Base-by-base conservation (phyloP, 2,113 vertebrate genomes). In the Semnornis frantzii region DNA sequence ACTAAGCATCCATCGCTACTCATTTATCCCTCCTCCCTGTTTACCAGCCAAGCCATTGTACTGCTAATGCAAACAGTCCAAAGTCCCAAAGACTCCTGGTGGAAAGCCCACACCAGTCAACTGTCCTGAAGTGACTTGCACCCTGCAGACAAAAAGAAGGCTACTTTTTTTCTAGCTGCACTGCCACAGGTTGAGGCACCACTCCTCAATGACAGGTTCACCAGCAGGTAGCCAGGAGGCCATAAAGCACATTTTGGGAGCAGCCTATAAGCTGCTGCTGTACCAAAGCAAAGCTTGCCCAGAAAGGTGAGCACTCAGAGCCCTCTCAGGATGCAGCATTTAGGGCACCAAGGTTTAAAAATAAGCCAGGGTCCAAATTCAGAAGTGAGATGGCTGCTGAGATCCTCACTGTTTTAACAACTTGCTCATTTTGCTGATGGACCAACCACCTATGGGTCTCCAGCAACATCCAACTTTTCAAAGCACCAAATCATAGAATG, bases 391-490 rank as follows among this genome's bases (percentile, higher is more conserved):
- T 58, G 72, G 57, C 60, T 77, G 52, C 68, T 78, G 66, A 52
- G 42, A 82, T 34, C 37, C 18, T 79, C 2, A 0, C 71, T 75
- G 64, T 6, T 64, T 75, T 33, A 87, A 71, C 15, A 48, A 73
- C 44, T 57, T 86, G 52, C 18, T 59, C 1, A 0, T 42, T 37
- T 27, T 7, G 0, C 31, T 2, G 3, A 28, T 28, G 25, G 75
- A 34, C 57, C 70, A 46, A 60, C 3, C 33, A 58, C 30, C 34
- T 13, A 19, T 2, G 7, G n/a, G 10, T 76, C 10, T 30, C 27
- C 60, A 82, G 39, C 1, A 0, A 66, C 23, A 74, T 24, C 13
- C 0, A 0, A 50, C 34, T 54, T 62, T 18, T 52, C 80, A 0
- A 0, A 80, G 78, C 68, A 66, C 15, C 70, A 11, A 6, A 33